These are phyloP conservation scores for Daktulosphaira vitifoliae DNA, from an alignment of 1,140 invertebrate species.

Conservation along the genomic window DNA sequence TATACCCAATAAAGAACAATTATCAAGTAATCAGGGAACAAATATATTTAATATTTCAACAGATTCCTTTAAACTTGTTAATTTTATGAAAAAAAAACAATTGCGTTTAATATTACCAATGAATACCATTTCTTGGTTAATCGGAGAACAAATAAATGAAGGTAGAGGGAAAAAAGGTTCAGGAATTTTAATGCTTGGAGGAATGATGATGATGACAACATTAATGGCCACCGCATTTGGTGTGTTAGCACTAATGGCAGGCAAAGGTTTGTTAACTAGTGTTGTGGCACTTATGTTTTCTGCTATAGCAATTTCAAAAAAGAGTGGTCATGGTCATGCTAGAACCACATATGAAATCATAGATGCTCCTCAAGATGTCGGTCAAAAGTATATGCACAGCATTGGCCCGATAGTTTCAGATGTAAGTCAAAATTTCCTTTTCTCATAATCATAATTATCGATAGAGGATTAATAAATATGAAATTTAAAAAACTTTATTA, in stretches of 20 bases:
- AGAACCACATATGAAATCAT: conserved; percentile 40
- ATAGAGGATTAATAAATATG: too few species aligned
- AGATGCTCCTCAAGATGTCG: conserved; percentile 37
- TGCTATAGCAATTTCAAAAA: conserved; percentile 45
- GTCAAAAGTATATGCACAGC: neutral
- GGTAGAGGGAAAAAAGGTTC: conserved; percentile 36
- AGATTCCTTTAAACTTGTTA: neutral
- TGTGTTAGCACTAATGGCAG: conserved; percentile 61
- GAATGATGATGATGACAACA: conserved; percentile 32
- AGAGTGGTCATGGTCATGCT: conserved; percentile 37
- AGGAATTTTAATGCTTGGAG: conserved; percentile 33
- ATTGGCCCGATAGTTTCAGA: neutral
- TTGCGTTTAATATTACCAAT: neutral
- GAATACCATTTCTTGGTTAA: neutral
- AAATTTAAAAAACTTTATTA: too few species aligned
- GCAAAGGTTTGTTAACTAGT: conserved; percentile 73
- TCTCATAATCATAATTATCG: too few species aligned
- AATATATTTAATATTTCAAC: neutral
- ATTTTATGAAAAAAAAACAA: neutral
- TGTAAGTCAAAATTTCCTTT: too few species aligned
- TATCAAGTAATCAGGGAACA: neutral
- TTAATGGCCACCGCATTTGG: conserved; percentile 36
- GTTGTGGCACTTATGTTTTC: conserved; percentile 61
- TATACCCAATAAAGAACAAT: neutral
- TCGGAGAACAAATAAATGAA: neutral